phyloP scores from a whole-genome alignment of 2,888 invertebrate species.

The Rotaria macrura region DNA sequence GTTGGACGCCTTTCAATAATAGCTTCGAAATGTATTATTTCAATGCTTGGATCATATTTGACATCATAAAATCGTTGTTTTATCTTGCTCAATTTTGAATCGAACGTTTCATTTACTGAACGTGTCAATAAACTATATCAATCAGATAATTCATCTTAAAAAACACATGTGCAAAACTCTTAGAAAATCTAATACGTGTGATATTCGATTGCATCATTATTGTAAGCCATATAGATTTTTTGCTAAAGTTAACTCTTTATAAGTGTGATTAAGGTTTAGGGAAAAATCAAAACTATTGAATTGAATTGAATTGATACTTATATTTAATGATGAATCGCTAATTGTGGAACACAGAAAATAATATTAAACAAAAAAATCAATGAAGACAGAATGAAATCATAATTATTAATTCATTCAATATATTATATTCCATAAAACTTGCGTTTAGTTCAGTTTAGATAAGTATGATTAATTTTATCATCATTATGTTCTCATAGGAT shows the following conservation, averaged over 20 bases:
- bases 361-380: no score
- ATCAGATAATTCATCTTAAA: neutral
- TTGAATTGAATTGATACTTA: no score
- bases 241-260: neutral
- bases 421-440: neutral
- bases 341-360: no score
- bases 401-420: neutral
- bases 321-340: no score
- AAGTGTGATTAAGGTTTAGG: neutral
- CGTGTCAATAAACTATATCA: neutral
- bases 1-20: slow-evolving; percentile 44
- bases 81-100: neutral
- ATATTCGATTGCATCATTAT: neutral
- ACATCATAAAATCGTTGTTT: neutral
- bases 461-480: neutral
- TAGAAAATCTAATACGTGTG: neutral
- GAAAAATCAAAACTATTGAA: neutral
- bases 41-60: neutral
- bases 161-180: neutral
- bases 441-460: neutral
- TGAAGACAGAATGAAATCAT: no score
- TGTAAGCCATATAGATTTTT: neutral
- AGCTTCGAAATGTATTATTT: slow-evolving; percentile 14
- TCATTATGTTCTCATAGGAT: neutral
- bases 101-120: neutral